Evolutionary conservation across 2,113 vertebrate species (phyloP), one percentile per base, ranked within the genome.

Genomic region (Baryphthengus martii): DNA sequence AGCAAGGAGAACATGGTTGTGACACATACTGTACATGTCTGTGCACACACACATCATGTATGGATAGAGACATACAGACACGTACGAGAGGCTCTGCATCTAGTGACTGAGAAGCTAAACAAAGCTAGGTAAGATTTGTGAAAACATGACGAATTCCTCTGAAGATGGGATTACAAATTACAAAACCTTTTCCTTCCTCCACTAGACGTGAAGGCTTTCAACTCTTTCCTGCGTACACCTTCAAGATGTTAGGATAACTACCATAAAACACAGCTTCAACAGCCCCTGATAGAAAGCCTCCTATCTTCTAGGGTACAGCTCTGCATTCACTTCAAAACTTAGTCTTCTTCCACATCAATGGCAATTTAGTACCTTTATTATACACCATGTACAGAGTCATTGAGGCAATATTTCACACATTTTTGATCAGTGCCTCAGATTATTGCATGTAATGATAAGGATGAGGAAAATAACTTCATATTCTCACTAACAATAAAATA

Each of bases 371-470:
- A n/a, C n/a, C n/a, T n/a, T n/a, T n/a, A n/a, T n/a, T n/a, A n/a
- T n/a, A n/a, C n/a, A n/a, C n/a, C n/a, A n/a, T n/a, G n/a, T n/a
- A n/a, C n/a, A n/a, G n/a, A n/a, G 19, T 70, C 7, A 1, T 6
- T 75, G 56, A 83, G 61, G 25, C 40, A 74, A 16, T 33, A 58
- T 90, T 92, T 93, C 39, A 82, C 71, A 33, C 89, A 65, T 73
- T 89, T 97, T 89, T 87, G 89, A 92, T 70, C 59, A 33, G 52
- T 95, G 45, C 58, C 73, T 88, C 47, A 78, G 72, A 90, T 93
- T 91, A 77, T 25, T 79, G n/a, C 2, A 3, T 53, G 35, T 39
- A 23, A 29, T 52, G 67, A 78, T 78, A 97, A 92, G 40, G 55
- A 79, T 50, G 21, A 82, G n/a, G 37, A 62, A 88, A 89, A 88